These are phyloP conservation scores for Mallotus villosus DNA, from an alignment of 2,797 vertebrate genomes.

Conservation along the genomic window DNA sequence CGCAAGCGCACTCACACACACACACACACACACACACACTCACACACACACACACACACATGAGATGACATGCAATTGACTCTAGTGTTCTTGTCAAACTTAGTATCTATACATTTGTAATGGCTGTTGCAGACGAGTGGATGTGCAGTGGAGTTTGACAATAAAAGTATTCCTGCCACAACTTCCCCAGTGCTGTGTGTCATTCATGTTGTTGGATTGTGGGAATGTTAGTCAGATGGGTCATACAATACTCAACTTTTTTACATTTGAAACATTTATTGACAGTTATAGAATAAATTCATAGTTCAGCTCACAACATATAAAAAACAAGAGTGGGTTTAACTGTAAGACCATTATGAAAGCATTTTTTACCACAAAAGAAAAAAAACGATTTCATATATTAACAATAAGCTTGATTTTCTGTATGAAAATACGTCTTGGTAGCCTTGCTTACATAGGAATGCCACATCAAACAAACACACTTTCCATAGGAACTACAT, in stretches of 20 bases:
- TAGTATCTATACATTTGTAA: slow-evolving; percentile 82
- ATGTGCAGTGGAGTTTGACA: slow-evolving; percentile 88
- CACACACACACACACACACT: slow-evolving; percentile 24
- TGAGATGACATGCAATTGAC: neutral
- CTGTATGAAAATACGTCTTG: slow-evolving; percentile 63
- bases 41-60: slow-evolving; percentile 33
- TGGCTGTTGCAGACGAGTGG: slow-evolving; percentile 70
- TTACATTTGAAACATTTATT: slow-evolving; percentile 58
- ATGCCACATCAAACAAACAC: slow-evolving; percentile 32
- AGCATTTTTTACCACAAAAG: slow-evolving; percentile 46
- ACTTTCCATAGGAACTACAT: slow-evolving; percentile 50
- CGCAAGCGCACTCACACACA: slow-evolving; percentile 37
- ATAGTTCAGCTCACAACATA: slow-evolving; percentile 57
- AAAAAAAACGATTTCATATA: slow-evolving; percentile 40
- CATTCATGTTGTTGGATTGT: neutral
- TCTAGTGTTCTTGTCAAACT: slow-evolving; percentile 74
- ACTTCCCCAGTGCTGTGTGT: slow-evolving; percentile 27
- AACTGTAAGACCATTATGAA: slow-evolving; percentile 49
- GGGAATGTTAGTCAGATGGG: neutral
- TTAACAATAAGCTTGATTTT: slow-evolving; percentile 49
- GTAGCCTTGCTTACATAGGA: slow-evolving; percentile 43
- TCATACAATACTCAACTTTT: neutral
- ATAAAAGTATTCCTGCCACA: slow-evolving; percentile 88
- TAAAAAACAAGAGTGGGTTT: slow-evolving; percentile 63
- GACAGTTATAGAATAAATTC: slow-evolving; percentile 49